A percentile compares a stretch with the other conserved stretches of the same genome.
Conservation (phyloP, 1,140 invertebrate species). For the Drosophila repleta region DNA sequence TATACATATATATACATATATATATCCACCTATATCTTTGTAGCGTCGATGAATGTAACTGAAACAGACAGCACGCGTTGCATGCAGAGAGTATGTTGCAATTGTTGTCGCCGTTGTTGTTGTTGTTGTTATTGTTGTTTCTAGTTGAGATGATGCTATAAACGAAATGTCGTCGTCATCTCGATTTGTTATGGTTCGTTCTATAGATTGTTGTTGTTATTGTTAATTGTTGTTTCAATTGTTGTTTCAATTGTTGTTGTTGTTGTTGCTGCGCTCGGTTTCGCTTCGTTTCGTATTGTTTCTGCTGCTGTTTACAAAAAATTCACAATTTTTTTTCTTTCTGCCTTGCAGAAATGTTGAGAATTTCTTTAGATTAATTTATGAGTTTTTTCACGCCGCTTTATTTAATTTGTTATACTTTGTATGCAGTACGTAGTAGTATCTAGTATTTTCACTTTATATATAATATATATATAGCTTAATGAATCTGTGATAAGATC, state of each 20-base stretch:
- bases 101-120: conserved; percentile 4
- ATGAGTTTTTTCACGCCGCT: conserved; percentile 60
- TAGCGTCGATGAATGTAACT: conserved; percentile 38
- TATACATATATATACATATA: background rate
- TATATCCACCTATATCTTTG: conserved; percentile 17
- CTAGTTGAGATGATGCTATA: conserved; percentile 63
- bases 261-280: conserved; percentile 55
- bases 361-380: conserved; percentile 79
- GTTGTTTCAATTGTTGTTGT: conserved; percentile 47
- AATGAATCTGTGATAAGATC: conserved; percentile 29
- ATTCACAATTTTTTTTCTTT: conserved; percentile 35
- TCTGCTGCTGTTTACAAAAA: conserved; percentile 53
- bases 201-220: conserved; percentile 26
- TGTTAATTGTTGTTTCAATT: conserved; percentile 47
- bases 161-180: conserved; percentile 70
- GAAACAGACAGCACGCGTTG: conserved; percentile 47
- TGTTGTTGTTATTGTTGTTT: conserved; percentile 5
- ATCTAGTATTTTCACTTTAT: background rate
- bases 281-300: conserved; percentile 63
- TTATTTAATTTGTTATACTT: conserved; percentile 55
- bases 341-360: conserved; percentile 42
- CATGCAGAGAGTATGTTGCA: conserved; percentile 23
- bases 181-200: conserved; percentile 36
- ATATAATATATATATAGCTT: conserved; percentile 14
- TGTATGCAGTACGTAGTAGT: conserved; percentile 28